Evolutionary conservation across 30 jellyfish, hydroid and myxozoan genomes (phyloP).

Genomic region (Turritopsis dohrnii): DNA sequence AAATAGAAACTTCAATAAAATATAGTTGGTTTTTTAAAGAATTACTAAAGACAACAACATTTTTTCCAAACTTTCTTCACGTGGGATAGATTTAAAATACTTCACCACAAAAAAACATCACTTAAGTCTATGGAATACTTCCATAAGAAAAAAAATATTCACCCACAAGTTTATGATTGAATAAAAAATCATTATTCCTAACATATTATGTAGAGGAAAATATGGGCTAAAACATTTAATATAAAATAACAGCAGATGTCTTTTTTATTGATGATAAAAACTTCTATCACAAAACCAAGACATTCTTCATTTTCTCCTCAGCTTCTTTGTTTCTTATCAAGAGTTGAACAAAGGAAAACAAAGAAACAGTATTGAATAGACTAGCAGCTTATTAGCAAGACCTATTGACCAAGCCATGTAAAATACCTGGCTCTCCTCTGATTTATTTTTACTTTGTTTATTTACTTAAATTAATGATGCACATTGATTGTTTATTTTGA

Average conservation of each 20-base stretch:
- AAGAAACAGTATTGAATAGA: not conserved
- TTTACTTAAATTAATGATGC: not conserved
- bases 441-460: not conserved
- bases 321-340: not conserved
- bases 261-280: not conserved
- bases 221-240: not conserved
- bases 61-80: no score
- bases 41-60: not conserved
- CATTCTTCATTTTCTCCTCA: not conserved
- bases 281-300: not conserved
- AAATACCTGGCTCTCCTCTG: not conserved
- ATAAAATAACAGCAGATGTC: not conserved
- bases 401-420: not conserved
- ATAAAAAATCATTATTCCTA: not conserved
- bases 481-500: not conserved
- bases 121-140: not conserved
- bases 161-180: not conserved
- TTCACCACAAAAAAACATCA: not conserved
- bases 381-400: not conserved
- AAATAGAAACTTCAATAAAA: not conserved
- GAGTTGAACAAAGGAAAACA: not conserved
- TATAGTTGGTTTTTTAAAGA: not conserved
- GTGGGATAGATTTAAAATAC: no score
- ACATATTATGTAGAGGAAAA: no score
- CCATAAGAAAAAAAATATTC: not conserved